Evolutionary conservation across 2,888 invertebrate genomes (phyloP).

Genomic region (Phyto melanocephala): DNA sequence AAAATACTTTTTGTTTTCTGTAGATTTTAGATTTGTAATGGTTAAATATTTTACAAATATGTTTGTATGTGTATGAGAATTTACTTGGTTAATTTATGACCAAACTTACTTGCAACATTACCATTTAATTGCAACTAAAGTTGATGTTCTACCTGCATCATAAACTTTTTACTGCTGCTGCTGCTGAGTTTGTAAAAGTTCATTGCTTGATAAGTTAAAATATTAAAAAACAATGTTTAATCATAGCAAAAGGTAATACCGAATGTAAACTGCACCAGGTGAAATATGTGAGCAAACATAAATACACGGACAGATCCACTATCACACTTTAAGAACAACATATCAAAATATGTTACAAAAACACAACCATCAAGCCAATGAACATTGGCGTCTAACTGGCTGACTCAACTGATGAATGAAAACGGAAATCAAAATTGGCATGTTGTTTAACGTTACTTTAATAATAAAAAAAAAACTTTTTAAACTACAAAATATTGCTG

Average conservation of each 20-base stretch:
- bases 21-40: background rate
- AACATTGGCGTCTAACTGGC: background rate
- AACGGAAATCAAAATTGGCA: constrained; percentile 60
- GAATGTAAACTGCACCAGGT: constrained; percentile 26
- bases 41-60: constrained; percentile 30
- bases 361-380: background rate
- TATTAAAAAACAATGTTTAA: constrained; percentile 5
- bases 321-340: constrained; percentile 8
- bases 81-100: constrained; percentile 45
- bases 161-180: too few species aligned
- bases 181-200: constrained; percentile 26
- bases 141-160: background rate
- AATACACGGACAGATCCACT: background rate
- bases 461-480: background rate
- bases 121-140: background rate
- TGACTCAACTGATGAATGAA: constrained; percentile 54
- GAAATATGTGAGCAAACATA: constrained; percentile 13
- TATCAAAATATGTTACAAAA: background rate
- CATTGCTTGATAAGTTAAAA: constrained; percentile 43
- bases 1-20: background rate
- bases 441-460: constrained; percentile 16
- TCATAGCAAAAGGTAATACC: background rate
- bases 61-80: background rate
- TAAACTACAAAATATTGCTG: background rate
- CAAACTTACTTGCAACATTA: constrained; percentile 30